phyloP scores from a whole-genome alignment of 1,140 invertebrate species.

The Ganaspis sp. region DNA sequence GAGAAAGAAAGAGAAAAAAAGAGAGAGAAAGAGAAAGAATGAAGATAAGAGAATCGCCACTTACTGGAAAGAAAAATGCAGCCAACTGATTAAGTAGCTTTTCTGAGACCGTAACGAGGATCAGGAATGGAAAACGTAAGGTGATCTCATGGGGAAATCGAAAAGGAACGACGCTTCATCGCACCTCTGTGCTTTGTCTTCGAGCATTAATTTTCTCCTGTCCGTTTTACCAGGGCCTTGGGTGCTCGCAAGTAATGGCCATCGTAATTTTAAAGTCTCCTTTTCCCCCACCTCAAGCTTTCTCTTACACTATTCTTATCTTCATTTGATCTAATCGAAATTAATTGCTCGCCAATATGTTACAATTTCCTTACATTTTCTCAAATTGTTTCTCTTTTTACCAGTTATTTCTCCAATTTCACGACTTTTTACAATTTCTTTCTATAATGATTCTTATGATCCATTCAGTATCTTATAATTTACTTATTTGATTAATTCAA shows the following conservation, averaged over 20 bases:
- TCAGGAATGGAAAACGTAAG: neutral
- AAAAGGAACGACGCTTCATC: constrained; percentile 40
- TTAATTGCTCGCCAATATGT: neutral
- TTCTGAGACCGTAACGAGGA: constrained; percentile 41
- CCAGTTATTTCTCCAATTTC: no score
- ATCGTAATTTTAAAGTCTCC: constrained; percentile 21
- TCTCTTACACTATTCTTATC: constrained; percentile 12
- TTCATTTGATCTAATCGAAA: neutral
- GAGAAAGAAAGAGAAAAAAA: constrained; percentile 6
- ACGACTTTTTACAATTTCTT: no score
- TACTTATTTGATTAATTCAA: no score
- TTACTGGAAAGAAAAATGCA: constrained; percentile 62
- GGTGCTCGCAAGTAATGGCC: constrained; percentile 3
- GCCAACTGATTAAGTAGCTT: constrained; percentile 62
- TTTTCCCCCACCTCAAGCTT: neutral
- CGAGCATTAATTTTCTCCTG: constrained; percentile 36
- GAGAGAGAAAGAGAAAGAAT: constrained; percentile 38
- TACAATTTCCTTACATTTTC: constrained; percentile 7
- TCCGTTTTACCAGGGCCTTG: constrained; percentile 17
- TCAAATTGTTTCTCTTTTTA: neutral
- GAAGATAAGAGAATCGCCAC: constrained; percentile 65
- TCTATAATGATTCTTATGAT: no score
- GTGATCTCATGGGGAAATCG: constrained; percentile 32
- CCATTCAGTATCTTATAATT: no score
- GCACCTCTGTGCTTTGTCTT: constrained; percentile 32